Evolutionary conservation across 2,797 vertebrate species (phyloP).

Genomic region (Eulemur albifrons): DNA sequence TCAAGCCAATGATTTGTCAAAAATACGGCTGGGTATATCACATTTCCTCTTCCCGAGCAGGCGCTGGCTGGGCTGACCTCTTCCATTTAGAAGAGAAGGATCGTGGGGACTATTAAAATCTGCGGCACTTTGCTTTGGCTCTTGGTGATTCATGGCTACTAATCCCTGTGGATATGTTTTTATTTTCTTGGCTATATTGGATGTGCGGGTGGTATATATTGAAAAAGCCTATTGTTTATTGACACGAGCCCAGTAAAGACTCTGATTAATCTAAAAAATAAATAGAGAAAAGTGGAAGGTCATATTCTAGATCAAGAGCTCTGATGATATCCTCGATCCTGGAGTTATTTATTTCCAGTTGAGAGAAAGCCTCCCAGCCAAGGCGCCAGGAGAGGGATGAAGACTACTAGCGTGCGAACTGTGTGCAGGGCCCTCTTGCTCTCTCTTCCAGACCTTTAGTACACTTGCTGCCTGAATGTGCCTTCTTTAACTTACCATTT

Average conservation of each 20-base stretch:
- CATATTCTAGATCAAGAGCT: conserved; percentile 59
- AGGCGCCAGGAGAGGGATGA: conserved; percentile 24
- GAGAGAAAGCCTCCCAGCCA: conserved; percentile 42
- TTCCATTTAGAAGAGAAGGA: not conserved
- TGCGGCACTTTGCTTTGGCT: conserved; percentile 32
- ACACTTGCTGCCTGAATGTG: not conserved
- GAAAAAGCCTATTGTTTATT: conserved; percentile 60
- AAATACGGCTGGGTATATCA: not conserved
- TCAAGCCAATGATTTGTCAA: not conserved
- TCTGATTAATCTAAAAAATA: conserved; percentile 70
- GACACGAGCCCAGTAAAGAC: conserved; percentile 31
- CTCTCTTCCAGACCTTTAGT: not conserved
- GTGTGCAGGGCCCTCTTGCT: not conserved
- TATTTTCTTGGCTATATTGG: conserved; percentile 69
- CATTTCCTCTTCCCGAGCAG: not conserved
- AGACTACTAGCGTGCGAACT: conserved; percentile 57
- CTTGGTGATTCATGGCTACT: conserved; percentile 50
- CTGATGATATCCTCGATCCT: not conserved
- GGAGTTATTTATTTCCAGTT: conserved; percentile 72
- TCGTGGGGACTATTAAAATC: conserved; percentile 41
- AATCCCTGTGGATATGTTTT: conserved; percentile 62
- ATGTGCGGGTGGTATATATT: conserved; percentile 42
- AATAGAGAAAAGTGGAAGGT: conserved; percentile 72
- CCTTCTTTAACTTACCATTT: not conserved
- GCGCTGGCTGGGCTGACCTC: not conserved